These are phyloP conservation scores for Lamellibrachia luymesi DNA, from an alignment of 1,140 invertebrate genomes.

Conservation along the genomic window DNA sequence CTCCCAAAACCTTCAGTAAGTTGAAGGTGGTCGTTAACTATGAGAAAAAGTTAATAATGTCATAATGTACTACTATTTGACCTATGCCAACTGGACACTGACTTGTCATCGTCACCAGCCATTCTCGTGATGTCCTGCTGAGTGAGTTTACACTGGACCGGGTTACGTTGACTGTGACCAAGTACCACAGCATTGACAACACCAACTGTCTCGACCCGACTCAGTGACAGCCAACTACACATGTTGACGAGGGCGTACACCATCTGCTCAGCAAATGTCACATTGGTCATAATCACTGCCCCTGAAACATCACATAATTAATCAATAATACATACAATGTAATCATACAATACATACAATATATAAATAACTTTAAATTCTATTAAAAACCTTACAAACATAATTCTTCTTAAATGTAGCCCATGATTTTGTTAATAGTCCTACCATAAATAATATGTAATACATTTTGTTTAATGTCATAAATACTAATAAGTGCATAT, in stretches of 20 bases:
- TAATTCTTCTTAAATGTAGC: no score
- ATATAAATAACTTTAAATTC: no score
- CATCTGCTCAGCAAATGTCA: conserved; percentile 14
- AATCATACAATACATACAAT: no score
- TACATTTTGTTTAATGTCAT: no score
- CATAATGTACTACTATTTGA: background rate
- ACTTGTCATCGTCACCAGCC: conserved; percentile 12
- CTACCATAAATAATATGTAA: no score
- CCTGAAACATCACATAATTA: background rate
- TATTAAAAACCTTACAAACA: no score
- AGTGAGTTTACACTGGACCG: background rate
- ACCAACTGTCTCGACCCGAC: background rate
- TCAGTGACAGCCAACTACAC: background rate
- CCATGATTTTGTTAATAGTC: no score
- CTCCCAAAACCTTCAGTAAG: no score
- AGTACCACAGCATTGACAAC: conserved; percentile 8
- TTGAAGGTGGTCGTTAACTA: background rate
- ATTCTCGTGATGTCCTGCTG: background rate
- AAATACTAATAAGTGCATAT: no score
- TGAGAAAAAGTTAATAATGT: background rate
- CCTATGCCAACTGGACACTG: background rate
- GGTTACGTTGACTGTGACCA: background rate
- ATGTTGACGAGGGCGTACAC: conserved; percentile 13
- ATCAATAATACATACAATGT: no score
- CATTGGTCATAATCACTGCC: conserved; percentile 11